Evolutionary conservation across 2,888 invertebrate genomes (phyloP).

Genomic region (Apotomis turbidana): DNA sequence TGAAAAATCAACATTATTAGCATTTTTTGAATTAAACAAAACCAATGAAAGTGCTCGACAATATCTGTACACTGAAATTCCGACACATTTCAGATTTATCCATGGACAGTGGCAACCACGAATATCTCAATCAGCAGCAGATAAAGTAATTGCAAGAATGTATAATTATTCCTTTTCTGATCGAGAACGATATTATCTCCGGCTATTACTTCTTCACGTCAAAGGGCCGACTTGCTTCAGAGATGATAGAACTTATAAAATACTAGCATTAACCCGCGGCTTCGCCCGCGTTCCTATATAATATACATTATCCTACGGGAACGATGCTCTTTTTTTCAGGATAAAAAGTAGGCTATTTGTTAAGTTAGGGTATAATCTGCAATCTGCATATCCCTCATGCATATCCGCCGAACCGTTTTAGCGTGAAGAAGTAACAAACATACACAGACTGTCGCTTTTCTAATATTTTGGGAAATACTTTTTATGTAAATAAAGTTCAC

Average conservation of each 20-base stretch:
- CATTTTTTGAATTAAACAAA: slow-evolving; percentile 43
- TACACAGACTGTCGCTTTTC: no score
- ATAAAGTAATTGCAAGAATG: slow-evolving; percentile 44
- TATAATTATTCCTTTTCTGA: slow-evolving; percentile 45
- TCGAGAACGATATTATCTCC: slow-evolving; percentile 46
- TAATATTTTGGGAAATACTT: no score
- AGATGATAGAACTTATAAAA: slow-evolving; percentile 45
- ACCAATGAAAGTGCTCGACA: slow-evolving; percentile 43
- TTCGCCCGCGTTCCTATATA: no score
- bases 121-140: slow-evolving; percentile 45
- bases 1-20: slow-evolving; percentile 44
- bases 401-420: no score
- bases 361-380: no score
- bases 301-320: no score
- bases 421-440: no score
- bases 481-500: no score
- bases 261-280: no score
- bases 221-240: slow-evolving; percentile 46
- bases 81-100: slow-evolving; percentile 43
- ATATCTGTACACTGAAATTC: slow-evolving; percentile 45
- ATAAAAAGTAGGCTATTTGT: no score
- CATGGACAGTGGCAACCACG: slow-evolving; percentile 45
- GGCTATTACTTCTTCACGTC: slow-evolving; percentile 47
- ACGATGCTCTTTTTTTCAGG: no score
- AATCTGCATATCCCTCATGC: no score